Evolutionary conservation across 35 echinoderm and acorn worm species (phyloP), one percentile per base, ranked within the genome.

Genomic region (Antedon bifida): DNA sequence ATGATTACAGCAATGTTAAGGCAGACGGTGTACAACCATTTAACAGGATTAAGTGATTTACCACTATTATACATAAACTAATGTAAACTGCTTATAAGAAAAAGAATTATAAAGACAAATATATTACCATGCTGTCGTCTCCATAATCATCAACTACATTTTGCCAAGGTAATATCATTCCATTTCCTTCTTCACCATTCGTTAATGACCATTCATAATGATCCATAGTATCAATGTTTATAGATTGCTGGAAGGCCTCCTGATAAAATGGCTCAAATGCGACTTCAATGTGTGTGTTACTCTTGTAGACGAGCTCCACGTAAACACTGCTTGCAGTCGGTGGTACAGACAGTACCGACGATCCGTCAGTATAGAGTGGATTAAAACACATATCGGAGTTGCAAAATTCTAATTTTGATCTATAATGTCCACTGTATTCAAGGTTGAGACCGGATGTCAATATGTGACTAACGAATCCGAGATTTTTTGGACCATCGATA

Each of bases 111-210:
- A 33, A 77, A 23, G 11, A 0, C 8, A 5, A 55, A 73, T 33
- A 7, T 30, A 23, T 32, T 75, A 82, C 86, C 86, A 74, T 73
- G 14, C 33, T 30, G 23, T 74, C 78, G 26, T 38, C 34, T 26
- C 29, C 0, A 14, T 30, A 4, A 1, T 34, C 30, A 32, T 42
- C 39, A 46, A 34, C 14, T 0, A 88, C 38, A n/a, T 64, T 19
- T 46, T 77, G 56, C 86, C 86, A 88, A 11, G 56, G 79, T 5
- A 56, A 82, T 28, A 88, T 32, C 5, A 87, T 31, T 2, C 33
- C 36, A 32, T 81, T 75, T 17, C 56, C 29, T 39, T 28, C 36
- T 29, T 26, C 28, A 36, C 34, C 74, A 76, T 82, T 80, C n/a
- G n/a, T n/a, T n/a, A n/a, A n/a, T n/a, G n/a, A n/a, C n/a, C n/a